Evolutionary conservation across 1,140 invertebrate species (phyloP).

Genomic region (Papilio glaucus): DNA sequence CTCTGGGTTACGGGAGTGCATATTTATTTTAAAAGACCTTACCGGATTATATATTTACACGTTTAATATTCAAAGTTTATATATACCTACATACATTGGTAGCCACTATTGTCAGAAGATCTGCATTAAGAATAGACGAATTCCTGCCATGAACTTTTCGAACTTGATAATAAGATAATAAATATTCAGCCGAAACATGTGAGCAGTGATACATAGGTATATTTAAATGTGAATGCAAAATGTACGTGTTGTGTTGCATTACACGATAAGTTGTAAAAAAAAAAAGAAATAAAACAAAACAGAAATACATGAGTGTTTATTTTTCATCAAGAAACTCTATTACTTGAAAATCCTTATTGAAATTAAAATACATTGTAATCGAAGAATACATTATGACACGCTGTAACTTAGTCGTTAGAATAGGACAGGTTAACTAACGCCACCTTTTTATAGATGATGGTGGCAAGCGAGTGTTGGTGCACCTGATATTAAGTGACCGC

Average conservation of each 20-base stretch:
- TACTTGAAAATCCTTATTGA: no score
- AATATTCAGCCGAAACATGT: neutral
- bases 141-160: constrained; percentile 13
- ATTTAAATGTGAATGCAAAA: neutral
- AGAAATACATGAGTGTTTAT: no score
- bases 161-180: neutral
- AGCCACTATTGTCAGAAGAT: neutral
- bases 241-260: neutral
- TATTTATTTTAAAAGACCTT: no score
- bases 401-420: no score
- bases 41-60: neutral
- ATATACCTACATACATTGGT: neutral
- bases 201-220: neutral
- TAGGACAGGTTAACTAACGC: no score
- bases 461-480: no score
- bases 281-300: neutral
- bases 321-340: no score
- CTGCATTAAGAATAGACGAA: neutral
- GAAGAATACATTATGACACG: no score
- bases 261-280: neutral
- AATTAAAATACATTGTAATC: no score
- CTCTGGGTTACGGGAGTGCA: no score
- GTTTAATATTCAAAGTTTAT: neutral
- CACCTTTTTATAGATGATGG: no score
- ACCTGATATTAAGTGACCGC: no score